Percentiles rank a stretch among this genome's conserved stretches.
Conservation (phyloP, 2,113 vertebrate species). For the Capreolus pygargus region DNA sequence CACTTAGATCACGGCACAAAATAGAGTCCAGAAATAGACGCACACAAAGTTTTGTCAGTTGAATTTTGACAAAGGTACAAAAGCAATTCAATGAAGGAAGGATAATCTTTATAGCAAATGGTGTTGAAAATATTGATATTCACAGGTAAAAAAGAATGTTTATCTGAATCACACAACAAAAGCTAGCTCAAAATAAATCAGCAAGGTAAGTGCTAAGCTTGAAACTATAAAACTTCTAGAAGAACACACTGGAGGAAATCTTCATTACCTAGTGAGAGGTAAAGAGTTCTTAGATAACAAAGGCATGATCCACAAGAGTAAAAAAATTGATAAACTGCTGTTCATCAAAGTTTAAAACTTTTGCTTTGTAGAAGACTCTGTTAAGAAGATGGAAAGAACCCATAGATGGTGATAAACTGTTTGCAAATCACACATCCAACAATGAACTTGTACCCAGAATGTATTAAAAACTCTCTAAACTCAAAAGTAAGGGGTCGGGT, state of each 20-base stretch:
- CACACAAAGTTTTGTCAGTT: not conserved
- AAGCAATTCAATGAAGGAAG: not conserved
- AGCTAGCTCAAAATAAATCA: not conserved
- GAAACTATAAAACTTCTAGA: not conserved
- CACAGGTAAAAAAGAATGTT: not conserved
- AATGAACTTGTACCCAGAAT: not conserved
- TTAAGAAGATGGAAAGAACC: not conserved
- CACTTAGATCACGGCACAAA: not conserved
- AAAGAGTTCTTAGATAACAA: not conserved
- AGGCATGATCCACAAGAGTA: not conserved
- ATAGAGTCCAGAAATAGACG: not conserved
- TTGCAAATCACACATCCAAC: not conserved
- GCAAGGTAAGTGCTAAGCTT: not conserved
- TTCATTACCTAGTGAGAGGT: not conserved
- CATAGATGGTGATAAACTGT: not conserved
- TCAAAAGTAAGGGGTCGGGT: not conserved
- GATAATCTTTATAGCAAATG: not conserved
- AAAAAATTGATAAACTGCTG: not conserved
- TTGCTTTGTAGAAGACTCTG: not conserved
- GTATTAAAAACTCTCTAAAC: not conserved
- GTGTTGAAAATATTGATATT: not conserved
- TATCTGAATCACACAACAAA: not conserved
- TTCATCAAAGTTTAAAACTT: not conserved
- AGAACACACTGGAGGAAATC: not conserved
- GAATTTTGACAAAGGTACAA: not conserved